These are phyloP conservation scores for Tachina lurida DNA, from an alignment of 2,888 invertebrate genomes.

Conservation along the genomic window DNA sequence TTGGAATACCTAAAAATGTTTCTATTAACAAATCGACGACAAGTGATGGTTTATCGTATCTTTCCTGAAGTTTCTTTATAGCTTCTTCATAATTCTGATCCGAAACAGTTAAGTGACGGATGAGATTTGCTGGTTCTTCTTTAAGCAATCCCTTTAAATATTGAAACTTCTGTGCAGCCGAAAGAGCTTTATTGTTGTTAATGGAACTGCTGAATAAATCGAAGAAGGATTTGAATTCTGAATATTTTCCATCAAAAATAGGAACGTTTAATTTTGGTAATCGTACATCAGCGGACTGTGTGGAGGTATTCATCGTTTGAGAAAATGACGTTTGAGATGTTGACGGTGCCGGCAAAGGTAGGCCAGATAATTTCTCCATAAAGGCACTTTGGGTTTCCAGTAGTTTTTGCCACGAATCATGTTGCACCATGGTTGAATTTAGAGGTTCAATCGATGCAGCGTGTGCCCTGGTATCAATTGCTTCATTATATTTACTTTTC, in stretches of 20 bases:
- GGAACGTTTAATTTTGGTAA: conserved; percentile 44
- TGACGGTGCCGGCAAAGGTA: not conserved
- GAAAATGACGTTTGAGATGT: not conserved
- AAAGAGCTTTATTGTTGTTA: conserved; percentile 18
- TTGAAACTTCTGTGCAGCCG: conserved; percentile 5
- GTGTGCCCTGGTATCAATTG: not conserved
- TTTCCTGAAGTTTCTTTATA: conserved; percentile 34
- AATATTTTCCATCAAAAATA: too few relatives aligned
- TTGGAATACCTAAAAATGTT: conserved; percentile 43
- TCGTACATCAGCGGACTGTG: conserved; percentile 43
- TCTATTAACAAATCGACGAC: conserved; percentile 57
- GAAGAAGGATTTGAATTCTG: conserved; percentile 27
- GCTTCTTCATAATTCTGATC: conserved; percentile 29
- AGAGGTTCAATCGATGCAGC: not conserved
- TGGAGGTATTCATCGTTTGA: conserved; percentile 29
- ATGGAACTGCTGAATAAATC: conserved; percentile 56
- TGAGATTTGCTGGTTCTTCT: conserved; percentile 35
- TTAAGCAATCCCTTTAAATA: too few relatives aligned
- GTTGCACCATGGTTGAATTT: conserved; percentile 31
- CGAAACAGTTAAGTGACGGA: conserved; percentile 8
- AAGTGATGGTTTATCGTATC: conserved; percentile 60
- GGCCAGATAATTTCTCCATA: conserved; percentile 12
- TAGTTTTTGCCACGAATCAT: conserved; percentile 29
- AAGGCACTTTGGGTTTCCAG: conserved; percentile 18
- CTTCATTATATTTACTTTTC: conserved; percentile 27